Percentiles rank a stretch among this genome's conserved stretches.
These are phyloP conservation scores for Ochotona princeps DNA, from an alignment of 2,113 vertebrate species.

Conservation along the genomic window DNA sequence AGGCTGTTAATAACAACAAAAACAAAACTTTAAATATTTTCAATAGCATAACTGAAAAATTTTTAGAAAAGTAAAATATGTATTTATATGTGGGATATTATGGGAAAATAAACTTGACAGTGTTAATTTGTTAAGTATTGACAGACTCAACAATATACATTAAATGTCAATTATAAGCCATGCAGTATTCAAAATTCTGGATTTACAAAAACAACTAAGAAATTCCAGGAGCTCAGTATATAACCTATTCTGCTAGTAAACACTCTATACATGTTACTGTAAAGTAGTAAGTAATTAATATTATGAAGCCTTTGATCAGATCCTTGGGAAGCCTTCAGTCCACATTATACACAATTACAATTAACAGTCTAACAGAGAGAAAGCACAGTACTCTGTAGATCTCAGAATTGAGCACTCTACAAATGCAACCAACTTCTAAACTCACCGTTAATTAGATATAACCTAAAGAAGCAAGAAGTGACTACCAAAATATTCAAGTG, in stretches of 20 bases:
- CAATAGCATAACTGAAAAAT: constrained; percentile 26
- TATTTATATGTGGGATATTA: neutral
- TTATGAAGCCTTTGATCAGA: neutral
- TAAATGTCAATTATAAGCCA: neutral
- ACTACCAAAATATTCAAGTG: neutral
- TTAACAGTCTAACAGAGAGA: neutral
- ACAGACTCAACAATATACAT: neutral
- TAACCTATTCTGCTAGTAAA: neutral
- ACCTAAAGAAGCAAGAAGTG: neutral
- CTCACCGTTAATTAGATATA: neutral
- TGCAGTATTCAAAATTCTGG: neutral
- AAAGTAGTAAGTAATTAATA: neutral
- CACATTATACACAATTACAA: neutral
- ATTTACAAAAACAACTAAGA: neutral
- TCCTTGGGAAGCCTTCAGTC: neutral
- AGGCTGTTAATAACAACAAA: neutral
- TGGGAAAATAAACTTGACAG: neutral
- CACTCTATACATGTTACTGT: neutral
- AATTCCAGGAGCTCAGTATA: neutral
- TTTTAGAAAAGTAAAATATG: neutral
- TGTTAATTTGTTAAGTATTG: constrained; percentile 10
- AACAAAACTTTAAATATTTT: neutral
- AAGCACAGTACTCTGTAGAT: neutral
- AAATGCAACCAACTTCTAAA: neutral
- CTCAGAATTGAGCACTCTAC: neutral